Evolutionary conservation across 2,797 vertebrate genomes (phyloP).

Genomic region (Hipposideros larvatus): DNA sequence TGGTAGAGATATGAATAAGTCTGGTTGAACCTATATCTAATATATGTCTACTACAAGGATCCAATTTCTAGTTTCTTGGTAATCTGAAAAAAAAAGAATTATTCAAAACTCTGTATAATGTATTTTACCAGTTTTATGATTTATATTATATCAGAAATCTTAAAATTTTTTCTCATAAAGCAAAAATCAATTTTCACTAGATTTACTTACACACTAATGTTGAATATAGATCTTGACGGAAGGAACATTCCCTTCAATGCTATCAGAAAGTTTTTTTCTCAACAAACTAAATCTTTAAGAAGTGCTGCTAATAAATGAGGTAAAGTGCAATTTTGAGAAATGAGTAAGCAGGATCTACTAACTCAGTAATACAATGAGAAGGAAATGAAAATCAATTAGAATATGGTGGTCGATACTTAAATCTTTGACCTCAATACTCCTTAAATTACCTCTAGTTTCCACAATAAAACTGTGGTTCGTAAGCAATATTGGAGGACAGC

Average conservation of each 20-base stretch:
- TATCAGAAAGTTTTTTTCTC: background rate
- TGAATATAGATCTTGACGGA: background rate
- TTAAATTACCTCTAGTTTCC: background rate
- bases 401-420: background rate
- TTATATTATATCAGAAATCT: background rate
- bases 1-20: background rate
- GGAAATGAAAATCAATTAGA: background rate
- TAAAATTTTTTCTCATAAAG: background rate
- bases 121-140: background rate
- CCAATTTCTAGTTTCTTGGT: background rate
- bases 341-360: background rate
- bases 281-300: background rate
- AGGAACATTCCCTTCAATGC: background rate
- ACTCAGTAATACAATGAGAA: background rate
- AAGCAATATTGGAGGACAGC: background rate
- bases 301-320: background rate
- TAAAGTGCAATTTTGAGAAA: background rate
- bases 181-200: slow-evolving; percentile 6
- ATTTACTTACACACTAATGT: background rate
- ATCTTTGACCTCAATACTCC: background rate
- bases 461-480: background rate
- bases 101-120: background rate
- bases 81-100: background rate
- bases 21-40: background rate
- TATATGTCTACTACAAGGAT: background rate